These are phyloP conservation scores for Cyanoliseus patagonus DNA, from an alignment of 2,113 vertebrate genomes.

Conservation along the genomic window DNA sequence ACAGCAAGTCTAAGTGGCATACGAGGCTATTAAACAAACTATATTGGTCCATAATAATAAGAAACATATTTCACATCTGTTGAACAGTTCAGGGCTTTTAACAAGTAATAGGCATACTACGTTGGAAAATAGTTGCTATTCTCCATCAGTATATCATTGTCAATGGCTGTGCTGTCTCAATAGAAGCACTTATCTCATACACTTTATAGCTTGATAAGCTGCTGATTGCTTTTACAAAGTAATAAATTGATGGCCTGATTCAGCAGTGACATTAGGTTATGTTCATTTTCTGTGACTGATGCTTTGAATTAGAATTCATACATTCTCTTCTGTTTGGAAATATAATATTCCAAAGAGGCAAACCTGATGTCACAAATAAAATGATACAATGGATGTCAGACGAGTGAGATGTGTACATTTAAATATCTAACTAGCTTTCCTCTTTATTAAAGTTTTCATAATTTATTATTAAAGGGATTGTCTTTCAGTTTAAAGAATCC, in stretches of 20 bases:
- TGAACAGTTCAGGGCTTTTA: conserved; percentile 73
- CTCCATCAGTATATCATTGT: conserved; percentile 74
- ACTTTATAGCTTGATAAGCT: conserved; percentile 82
- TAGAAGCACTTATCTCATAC: conserved; percentile 79
- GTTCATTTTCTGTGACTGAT: conserved; percentile 80
- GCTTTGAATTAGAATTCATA: conserved; percentile 72
- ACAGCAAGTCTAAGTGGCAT: conserved; percentile 58
- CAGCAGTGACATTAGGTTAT: conserved; percentile 76
- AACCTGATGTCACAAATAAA: conserved; percentile 61
- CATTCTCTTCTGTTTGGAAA: conserved; percentile 45
- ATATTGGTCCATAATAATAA: conserved; percentile 75
- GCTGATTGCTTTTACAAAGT: conserved; percentile 84
- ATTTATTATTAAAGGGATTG: conserved; percentile 42
- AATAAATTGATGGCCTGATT: conserved; percentile 82
- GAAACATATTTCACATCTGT: conserved; percentile 80
- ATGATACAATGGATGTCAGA: background rate
- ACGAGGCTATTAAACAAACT: conserved; percentile 74
- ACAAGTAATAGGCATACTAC: conserved; percentile 67
- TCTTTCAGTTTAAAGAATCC: conserved; percentile 36
- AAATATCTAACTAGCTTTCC: conserved; percentile 40
- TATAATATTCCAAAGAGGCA: conserved; percentile 66
- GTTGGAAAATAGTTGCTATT: conserved; percentile 53
- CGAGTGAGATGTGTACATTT: conserved; percentile 39
- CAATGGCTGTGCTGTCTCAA: conserved; percentile 67
- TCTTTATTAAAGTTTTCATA: conserved; percentile 61